Evolutionary conservation across 2,797 vertebrate genomes (phyloP).

Genomic region (Smutsia gigantea): DNA sequence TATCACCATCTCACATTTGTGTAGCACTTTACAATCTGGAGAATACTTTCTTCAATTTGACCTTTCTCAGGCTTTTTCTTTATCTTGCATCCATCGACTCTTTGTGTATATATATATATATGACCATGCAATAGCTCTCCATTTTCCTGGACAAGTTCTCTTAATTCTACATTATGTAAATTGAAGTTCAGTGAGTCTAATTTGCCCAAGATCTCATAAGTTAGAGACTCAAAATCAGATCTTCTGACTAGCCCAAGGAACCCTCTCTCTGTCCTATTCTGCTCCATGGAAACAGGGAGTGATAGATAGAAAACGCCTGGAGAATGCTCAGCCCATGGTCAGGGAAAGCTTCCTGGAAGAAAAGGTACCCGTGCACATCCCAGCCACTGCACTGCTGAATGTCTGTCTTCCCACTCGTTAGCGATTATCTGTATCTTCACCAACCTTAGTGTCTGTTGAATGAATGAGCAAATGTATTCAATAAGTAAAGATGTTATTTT

Average conservation of each 20-base stretch:
- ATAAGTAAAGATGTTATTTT: conserved; percentile 6
- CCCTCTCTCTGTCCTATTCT: neutral
- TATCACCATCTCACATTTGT: neutral
- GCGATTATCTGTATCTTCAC: neutral
- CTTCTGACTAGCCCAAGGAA: neutral
- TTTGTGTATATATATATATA: neutral
- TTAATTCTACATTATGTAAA: neutral
- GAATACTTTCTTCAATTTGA: neutral
- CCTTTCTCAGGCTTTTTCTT: neutral
- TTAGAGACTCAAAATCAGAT: conserved; percentile 18
- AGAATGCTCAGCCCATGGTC: neutral
- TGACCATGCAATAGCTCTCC: neutral
- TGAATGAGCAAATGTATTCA: neutral
- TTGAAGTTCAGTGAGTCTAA: neutral
- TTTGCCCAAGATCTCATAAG: neutral
- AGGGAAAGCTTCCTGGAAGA: neutral
- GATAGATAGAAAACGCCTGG: neutral
- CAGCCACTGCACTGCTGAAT: no score
- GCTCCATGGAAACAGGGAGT: neutral
- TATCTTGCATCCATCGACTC: neutral
- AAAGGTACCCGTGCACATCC: neutral
- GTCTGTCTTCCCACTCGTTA: neutral
- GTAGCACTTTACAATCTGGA: neutral
- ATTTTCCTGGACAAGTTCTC: conserved; percentile 22
- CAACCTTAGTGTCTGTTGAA: neutral